Evolutionary conservation across 2,888 invertebrate genomes (phyloP).

Genomic region (Tachina grossa): DNA sequence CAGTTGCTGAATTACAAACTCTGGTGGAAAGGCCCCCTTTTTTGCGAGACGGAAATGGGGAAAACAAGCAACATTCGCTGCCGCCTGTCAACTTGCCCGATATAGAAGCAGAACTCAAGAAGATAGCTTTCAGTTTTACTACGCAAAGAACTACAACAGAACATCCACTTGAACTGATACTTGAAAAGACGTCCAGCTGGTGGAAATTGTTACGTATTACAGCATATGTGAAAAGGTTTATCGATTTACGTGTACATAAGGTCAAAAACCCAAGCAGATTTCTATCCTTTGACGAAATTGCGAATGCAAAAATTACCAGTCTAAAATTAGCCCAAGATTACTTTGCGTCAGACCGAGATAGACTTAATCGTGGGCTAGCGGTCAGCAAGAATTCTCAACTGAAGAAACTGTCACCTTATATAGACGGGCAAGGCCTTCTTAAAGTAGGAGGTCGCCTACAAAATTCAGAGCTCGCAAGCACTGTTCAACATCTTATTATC

Average conservation of each 20-base stretch:
- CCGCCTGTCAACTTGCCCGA: not conserved
- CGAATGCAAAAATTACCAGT: not conserved
- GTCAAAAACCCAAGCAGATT: not conserved
- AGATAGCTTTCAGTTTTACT: not conserved
- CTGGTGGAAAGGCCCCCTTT: conserved; percentile 39
- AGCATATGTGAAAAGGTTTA: conserved; percentile 55
- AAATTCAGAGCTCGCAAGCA: conserved; percentile 27
- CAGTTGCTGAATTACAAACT: conserved; percentile 1
- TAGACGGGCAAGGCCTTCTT: conserved; percentile 42
- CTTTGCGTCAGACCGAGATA: conserved; percentile 16
- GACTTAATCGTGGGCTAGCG: too few relatives aligned
- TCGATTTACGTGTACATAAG: not conserved
- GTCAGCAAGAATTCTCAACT: conserved; percentile 20
- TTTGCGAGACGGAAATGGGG: conserved; percentile 3
- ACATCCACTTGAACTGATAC: too few relatives aligned
- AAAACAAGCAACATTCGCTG: too few relatives aligned
- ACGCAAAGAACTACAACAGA: not conserved
- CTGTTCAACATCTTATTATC: conserved; percentile 62
- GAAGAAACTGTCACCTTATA: conserved; percentile 48
- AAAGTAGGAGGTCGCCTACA: conserved; percentile 56
- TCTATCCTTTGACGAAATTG: conserved; percentile 38
- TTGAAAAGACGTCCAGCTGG: conserved; percentile 27
- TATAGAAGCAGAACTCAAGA: conserved; percentile 14
- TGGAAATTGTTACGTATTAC: conserved; percentile 36
- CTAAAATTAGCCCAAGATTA: conserved; percentile 25